Evolutionary conservation across 2,888 invertebrate species (phyloP).

Genomic region (Formica aserva): DNA sequence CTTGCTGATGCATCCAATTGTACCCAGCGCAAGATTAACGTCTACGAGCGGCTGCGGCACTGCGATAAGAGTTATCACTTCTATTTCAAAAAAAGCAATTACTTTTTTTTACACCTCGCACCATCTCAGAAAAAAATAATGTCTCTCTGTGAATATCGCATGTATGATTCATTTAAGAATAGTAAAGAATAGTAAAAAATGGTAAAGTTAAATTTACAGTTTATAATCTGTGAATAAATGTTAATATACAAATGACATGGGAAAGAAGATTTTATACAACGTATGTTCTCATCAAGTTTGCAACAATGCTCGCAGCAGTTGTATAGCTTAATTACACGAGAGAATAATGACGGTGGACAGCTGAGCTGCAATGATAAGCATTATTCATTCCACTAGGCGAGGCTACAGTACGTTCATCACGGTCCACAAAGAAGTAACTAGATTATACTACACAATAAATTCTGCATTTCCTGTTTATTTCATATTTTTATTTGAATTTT

Average conservation of each 20-base stretch:
- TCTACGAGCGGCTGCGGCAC: constrained; percentile 18
- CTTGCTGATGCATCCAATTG: constrained; percentile 26
- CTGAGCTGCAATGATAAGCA: constrained; percentile 35
- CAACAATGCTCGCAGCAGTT: background rate
- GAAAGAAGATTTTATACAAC: background rate
- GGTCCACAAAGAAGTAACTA: constrained; percentile 5
- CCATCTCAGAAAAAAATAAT: background rate
- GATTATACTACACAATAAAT: constrained; percentile 8
- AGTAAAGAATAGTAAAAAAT: background rate
- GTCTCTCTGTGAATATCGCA: background rate
- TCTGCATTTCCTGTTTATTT: background rate
- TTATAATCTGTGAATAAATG: background rate
- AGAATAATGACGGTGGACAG: constrained; percentile 33
- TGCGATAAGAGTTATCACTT: constrained; percentile 40
- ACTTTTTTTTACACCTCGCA: background rate
- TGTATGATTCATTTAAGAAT: background rate
- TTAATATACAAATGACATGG: background rate
- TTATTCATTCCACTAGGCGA: constrained; percentile 23
- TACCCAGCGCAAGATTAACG: constrained; percentile 45
- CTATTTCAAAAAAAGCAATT: constrained; percentile 29
- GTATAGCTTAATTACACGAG: constrained; percentile 19
- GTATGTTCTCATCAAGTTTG: background rate
- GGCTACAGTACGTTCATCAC: background rate
- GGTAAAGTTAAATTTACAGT: background rate
- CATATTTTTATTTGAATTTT: constrained; percentile 20